Evolutionary conservation across 1,140 invertebrate species (phyloP), one percentile per base, ranked within the genome.

Genomic region (Manduca sexta): DNA sequence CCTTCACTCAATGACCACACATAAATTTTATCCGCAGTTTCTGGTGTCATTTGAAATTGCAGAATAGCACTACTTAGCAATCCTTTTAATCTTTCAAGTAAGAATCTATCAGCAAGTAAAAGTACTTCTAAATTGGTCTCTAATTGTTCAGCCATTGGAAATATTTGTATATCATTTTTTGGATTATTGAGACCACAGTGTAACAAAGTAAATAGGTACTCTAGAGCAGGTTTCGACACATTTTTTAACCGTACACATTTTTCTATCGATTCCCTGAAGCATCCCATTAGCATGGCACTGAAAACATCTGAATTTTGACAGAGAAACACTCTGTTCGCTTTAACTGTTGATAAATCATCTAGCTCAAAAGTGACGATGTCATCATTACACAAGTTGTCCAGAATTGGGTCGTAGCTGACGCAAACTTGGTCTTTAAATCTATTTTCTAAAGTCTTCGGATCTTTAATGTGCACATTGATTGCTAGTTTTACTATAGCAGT

Each of bases 221-320:
- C 76, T 1, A 92, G 66, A 0, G 88, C 87, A 8, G 85, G 81
- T 49, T 85, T 88, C 0, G 88, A 84, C 0, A 89, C 89, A 45
- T 91, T 87, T 58, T 82, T 85, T 1, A 92, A 49, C 10, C 77
- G 72, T 0, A 92, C 86, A 45, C 76, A 76, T 33, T 84, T 85
- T 61, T 92, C 88, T 7, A 77, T 76, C 0, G 90, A 90, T 65
- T 93, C 92, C 21, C 87, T 89, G 63, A 93, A 93, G 15, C 85
- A 79, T 1, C 91, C 91, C 51, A 88, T 87, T 1, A 93, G 75
- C 88, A 93, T 89, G 0, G 89, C 89, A 11, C 85, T 88, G 53
- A 93, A 93, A 29, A 88, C 89, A 45, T 91, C 90, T 0, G 91
- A 92, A 52, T 89, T 87, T 49, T 89, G 80, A 50, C 88, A 90